phyloP scores from a whole-genome alignment of 2,797 vertebrate species.

The Threskiornis aethiopicus region DNA sequence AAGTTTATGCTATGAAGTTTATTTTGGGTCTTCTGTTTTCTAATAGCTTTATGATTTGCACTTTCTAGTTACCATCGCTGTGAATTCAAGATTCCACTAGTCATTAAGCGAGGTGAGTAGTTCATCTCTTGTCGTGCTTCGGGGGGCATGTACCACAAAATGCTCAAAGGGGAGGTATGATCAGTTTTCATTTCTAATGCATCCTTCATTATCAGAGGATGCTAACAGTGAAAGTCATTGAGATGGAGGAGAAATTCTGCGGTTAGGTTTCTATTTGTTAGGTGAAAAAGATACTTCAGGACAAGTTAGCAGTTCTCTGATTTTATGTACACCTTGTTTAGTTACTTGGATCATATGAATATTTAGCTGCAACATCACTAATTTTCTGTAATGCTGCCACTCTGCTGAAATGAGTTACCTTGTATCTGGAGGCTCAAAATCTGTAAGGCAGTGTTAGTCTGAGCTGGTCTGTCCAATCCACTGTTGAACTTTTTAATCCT shows the following conservation, averaged over 20 bases:
- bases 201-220: not conserved
- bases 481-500: not conserved
- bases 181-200: not conserved
- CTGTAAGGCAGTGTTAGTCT: not conserved
- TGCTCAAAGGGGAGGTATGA: not conserved
- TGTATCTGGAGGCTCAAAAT: not conserved
- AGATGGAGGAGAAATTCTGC: not conserved
- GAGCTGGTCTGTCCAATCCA: not conserved
- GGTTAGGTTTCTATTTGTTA: not conserved
- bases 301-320: not conserved
- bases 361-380: not conserved
- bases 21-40: not conserved
- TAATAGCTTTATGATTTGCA: not conserved
- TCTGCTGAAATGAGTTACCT: not conserved
- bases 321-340: not conserved
- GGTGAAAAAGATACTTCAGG: not conserved
- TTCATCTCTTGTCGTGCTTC: not conserved
- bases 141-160: not conserved
- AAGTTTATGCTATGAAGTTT: not conserved
- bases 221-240: not conserved
- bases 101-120: conserved; percentile 90
- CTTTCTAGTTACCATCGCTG: conserved; percentile 93
- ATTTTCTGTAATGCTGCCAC: not conserved
- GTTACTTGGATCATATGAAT: not conserved
- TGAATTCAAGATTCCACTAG: conserved; percentile 97